Evolutionary conservation across 2,888 invertebrate species (phyloP).

Genomic region (Entomobrya proxima): DNA sequence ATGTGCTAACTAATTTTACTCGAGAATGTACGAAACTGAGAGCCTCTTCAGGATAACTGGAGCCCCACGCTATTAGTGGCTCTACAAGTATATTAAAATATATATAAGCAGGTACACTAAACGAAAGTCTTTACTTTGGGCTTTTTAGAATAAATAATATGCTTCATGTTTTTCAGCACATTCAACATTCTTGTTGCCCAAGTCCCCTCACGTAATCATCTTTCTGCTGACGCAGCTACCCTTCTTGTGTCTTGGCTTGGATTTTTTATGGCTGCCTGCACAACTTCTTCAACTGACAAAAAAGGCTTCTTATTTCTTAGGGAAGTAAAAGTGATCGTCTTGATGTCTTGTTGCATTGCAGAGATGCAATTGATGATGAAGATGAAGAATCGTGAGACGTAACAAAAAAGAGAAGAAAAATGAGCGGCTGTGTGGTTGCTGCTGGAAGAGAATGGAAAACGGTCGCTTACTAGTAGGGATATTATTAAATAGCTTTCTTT

Average conservation of each 20-base stretch:
- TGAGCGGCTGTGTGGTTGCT: background rate
- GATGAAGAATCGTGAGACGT: constrained; percentile 21
- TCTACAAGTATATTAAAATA: too few relatives aligned
- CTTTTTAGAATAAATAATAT: too few relatives aligned
- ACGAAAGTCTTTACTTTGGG: too few relatives aligned
- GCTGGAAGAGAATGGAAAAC: background rate
- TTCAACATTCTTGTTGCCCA: constrained; percentile 23
- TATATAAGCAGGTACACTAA: too few relatives aligned
- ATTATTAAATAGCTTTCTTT: background rate
- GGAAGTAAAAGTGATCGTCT: constrained; percentile 13
- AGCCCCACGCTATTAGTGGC: too few relatives aligned
- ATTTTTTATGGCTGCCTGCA: background rate
- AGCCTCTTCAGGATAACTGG: background rate
- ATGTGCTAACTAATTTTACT: constrained; percentile 15
- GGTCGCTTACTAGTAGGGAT: background rate
- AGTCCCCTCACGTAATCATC: constrained; percentile 27
- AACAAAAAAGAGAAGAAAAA: background rate
- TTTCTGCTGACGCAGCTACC: background rate
- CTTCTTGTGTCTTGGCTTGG: background rate
- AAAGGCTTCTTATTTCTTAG: constrained; percentile 36
- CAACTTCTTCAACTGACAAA: constrained; percentile 37
- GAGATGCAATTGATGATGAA: background rate
- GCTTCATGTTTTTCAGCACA: constrained; percentile 58
- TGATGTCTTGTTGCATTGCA: constrained; percentile 10
- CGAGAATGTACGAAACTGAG: constrained; percentile 12